Percentiles rank a stretch among this genome's conserved stretches.
These are phyloP conservation scores for Passer domesticus DNA, from an alignment of 2,113 vertebrate species.

Conservation along the genomic window DNA sequence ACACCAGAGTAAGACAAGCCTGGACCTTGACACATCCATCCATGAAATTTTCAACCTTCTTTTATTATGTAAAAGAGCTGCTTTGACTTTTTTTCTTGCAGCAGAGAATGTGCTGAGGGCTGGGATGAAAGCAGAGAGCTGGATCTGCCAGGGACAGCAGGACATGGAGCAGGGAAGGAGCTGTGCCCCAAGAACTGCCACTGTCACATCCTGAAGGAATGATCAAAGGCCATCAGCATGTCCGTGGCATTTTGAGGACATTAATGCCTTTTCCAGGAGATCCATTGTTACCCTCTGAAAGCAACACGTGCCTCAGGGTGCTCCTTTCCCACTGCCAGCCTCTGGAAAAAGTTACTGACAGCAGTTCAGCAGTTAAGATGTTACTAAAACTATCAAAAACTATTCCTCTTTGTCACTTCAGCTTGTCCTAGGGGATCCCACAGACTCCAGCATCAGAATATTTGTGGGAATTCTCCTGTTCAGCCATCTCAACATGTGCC, in stretches of 20 bases:
- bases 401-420: not conserved
- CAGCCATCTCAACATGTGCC: not conserved
- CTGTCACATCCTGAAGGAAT: not conserved
- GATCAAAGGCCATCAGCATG: not conserved
- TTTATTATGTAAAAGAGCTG: not conserved
- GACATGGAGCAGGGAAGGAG: not conserved
- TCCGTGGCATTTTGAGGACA: not conserved
- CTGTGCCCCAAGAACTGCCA: not conserved
- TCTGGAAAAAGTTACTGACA: not conserved
- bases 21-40: not conserved
- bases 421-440: not conserved
- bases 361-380: not conserved
- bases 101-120: not conserved
- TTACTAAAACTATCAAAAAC: not conserved
- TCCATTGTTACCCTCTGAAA: not conserved
- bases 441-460: not conserved
- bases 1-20: not conserved
- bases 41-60: not conserved
- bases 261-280: not conserved
- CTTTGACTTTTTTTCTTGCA: not conserved
- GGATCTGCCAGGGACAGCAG: not conserved
- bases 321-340: not conserved
- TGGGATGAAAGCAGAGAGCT: not conserved
- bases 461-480: not conserved
- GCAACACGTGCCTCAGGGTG: fast-evolving